Evolutionary conservation across 2,888 invertebrate genomes (phyloP), one percentile per base, ranked within the genome.

Genomic region (Caenorhabditis afra): DNA sequence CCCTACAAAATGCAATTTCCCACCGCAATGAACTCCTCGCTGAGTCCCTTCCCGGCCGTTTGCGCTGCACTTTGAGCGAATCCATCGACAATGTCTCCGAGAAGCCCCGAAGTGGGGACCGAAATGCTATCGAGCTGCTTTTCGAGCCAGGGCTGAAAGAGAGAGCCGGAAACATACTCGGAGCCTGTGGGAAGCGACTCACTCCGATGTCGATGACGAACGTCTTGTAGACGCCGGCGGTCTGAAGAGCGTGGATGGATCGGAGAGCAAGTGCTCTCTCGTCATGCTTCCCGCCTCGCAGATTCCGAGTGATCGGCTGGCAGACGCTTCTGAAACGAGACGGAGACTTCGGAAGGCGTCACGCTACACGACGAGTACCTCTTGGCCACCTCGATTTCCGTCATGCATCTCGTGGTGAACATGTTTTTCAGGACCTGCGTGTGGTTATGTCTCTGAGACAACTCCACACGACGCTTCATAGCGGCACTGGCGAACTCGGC

Each of bases 241-340:
- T 12, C 23, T 78, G 76, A 10, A 81, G 74, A n/a, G 64, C 65
- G 18, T 61, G 55, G 11, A 83, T 65, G 8, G 83, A 68, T 20
- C 78, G 65, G 16, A 83, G 73, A 1, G 81, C 58, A 2, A 73
- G 49, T 1, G 57, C 7, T 12, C 22, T 22, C 7, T 55, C 55
- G 37, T 45, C 41, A 8, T 59, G 53, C 3, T 61, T 14, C n/a
- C 76, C 52, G 45, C 52, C 66, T 22, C 44, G 65, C 5, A 77
- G 50, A 37, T 29, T 49, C 18, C 23, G 47, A 2, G 73, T 70
- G 7, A 74, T 59, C 20, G 71, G 49, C 23, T 66, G 70, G 10
- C 57, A 53, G 11, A 49, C 44, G 53, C 80, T 61, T 71, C 80
- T 74, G 58, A 16, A 71, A 37, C 11, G n/a, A 29, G 57, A 11